Base-by-base conservation (phyloP, 2,113 vertebrate species). In the Silurus meridionalis region DNA sequence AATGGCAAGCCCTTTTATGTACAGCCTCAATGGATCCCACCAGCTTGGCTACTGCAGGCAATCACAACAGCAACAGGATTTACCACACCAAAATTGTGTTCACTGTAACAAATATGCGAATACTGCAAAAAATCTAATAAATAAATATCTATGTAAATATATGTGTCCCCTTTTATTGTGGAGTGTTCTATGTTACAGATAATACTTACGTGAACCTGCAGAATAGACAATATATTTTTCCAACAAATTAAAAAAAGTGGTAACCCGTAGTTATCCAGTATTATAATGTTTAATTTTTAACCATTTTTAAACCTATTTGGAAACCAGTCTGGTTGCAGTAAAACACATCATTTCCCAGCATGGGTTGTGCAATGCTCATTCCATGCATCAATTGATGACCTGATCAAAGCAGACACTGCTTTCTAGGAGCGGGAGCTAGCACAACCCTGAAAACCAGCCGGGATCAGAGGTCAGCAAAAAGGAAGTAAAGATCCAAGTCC, bases 401-500 rank as follows among this genome's bases (percentile, higher is more conserved):
- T 92, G 91, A 95, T 95, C 25, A 90, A 91, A 91, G 90, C 84
- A 74, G 94, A 94, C 93, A 93, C 87, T 89, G 90, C 84, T 92
- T 91, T 91, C 86, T 89, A 94, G 92, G 91, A 94, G 89, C 89
- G 17, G 6, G 75, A 84, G 89, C 89, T 89, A 90, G 86, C 84
- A 89, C 92, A 93, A 93, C 91, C 93, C 93, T 92, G 91, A 93
- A 93, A 94, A 93, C 93, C 93, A 93, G 89, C 90, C 82, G 88
- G 46, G 94, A 94, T 94, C 93, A 94, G 85, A 93, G 94, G 95
- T 94, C 92, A 92, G 85, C 77, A 80, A 83, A 92, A 91, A 91
- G 92, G 91, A 94, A 91, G 92, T 92, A 93, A 93, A 93, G 93
- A 95, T 95, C 93, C 93, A 94, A 93, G 94, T 93, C 93, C 92